Evolutionary conservation across 2,113 vertebrate species (phyloP).

Genomic region (Tyto alba): DNA sequence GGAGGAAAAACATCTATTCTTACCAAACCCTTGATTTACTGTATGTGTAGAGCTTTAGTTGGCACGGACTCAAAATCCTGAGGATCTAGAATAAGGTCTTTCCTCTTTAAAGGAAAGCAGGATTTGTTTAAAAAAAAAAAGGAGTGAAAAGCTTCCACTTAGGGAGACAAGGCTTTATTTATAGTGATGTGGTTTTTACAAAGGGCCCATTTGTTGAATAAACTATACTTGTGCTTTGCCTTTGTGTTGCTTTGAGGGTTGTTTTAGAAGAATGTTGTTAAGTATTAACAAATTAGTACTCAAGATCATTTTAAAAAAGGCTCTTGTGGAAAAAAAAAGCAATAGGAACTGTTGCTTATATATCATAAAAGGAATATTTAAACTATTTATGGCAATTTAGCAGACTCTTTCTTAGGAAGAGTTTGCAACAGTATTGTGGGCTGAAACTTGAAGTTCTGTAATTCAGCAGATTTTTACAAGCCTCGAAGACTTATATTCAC

Average conservation of each 20-base stretch:
- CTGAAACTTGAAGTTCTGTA: neutral
- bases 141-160: constrained; percentile 38
- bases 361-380: neutral
- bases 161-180: constrained; percentile 23
- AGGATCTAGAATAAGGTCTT: neutral
- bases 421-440: neutral
- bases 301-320: neutral
- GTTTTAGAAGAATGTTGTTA: constrained; percentile 16
- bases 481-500: neutral
- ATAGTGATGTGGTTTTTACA: constrained; percentile 13
- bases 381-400: neutral
- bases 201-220: constrained; percentile 29
- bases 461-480: neutral
- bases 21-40: neutral
- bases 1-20: neutral
- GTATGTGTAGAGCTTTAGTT: constrained; percentile 23
- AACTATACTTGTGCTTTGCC: neutral
- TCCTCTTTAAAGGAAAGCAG: neutral
- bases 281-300: constrained; percentile 38
- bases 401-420: neutral
- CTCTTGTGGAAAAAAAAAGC: neutral
- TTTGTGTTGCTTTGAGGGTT: constrained; percentile 5
- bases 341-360: neutral
- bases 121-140: neutral
- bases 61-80: neutral